These are phyloP conservation scores for Myotis planiceps DNA, from an alignment of 2,797 vertebrate genomes.

Conservation along the genomic window DNA sequence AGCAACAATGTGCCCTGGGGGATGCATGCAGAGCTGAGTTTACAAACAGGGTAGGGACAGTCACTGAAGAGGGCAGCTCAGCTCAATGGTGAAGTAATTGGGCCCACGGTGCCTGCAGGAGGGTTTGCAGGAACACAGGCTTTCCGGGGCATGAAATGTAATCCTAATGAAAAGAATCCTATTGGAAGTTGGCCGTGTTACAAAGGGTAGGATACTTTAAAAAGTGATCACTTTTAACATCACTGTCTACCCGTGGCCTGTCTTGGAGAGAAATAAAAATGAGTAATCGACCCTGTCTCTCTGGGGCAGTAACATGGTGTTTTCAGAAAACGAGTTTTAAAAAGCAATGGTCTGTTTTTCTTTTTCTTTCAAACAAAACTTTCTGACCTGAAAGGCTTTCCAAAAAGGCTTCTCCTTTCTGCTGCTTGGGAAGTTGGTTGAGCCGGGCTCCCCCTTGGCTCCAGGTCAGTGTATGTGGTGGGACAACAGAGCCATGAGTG, in stretches of 20 bases:
- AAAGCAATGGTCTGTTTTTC: neutral
- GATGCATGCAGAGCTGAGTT: constrained; percentile 75
- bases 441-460: too few relatives aligned
- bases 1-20: constrained; percentile 62
- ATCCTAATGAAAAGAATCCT: constrained; percentile 9
- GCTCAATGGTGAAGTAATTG: constrained; percentile 60
- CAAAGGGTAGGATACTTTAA: constrained; percentile 21
- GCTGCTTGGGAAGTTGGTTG: neutral
- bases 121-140: constrained; percentile 30
- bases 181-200: constrained; percentile 25
- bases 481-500: rapidly evolving
- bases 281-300: neutral
- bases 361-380: constrained; percentile 28
- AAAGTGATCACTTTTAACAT: neutral
- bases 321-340: neutral
- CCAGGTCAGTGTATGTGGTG: too few relatives aligned
- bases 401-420: neutral
- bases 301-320: neutral
- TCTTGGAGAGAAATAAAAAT: constrained; percentile 45
- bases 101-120: constrained; percentile 77
- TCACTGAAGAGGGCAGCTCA: constrained; percentile 26
- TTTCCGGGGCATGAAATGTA: constrained; percentile 61
- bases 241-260: constrained; percentile 15
- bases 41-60: constrained; percentile 80
- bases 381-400: neutral